Conservation (phyloP, 2,797 vertebrate species). For the Pteronotus mesoamericanus region DNA sequence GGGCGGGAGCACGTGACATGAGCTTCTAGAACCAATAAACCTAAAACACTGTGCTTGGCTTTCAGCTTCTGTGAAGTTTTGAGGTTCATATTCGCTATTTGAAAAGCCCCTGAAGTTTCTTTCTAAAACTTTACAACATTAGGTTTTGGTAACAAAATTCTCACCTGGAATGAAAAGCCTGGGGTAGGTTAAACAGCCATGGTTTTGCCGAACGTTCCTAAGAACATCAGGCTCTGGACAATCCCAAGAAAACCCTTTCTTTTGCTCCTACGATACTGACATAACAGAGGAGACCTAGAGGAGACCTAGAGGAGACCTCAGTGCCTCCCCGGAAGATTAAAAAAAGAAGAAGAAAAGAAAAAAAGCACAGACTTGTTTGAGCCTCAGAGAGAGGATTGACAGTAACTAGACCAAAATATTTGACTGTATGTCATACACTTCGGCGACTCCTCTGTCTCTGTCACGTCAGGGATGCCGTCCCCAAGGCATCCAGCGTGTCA, state of each 20-base stretch:
- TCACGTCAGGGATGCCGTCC: neutral
- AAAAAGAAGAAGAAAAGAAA: no score
- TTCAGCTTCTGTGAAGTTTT: neutral
- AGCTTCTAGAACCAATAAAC: neutral
- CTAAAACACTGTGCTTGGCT: neutral
- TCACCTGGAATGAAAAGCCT: neutral
- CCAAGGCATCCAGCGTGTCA: neutral
- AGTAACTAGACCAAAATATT: neutral
- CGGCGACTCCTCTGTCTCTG: neutral
- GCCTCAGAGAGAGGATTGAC: neutral
- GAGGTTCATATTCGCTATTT: neutral
- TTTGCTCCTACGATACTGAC: neutral
- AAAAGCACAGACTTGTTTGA: neutral
- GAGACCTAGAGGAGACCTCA: neutral
- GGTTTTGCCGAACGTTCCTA: neutral
- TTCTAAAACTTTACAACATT: neutral
- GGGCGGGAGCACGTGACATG: neutral
- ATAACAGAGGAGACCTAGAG: neutral
- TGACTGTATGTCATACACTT: rapidly evolving
- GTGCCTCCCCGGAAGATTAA: neutral
- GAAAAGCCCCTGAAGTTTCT: neutral
- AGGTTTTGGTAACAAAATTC: neutral
- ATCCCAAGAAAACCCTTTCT: neutral
- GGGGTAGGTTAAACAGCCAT: neutral
- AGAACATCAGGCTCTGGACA: neutral